Percentiles rank a stretch among this genome's conserved stretches.
Evolutionary conservation across 2,888 invertebrate species (phyloP).

Genomic region (Meteorus colon): DNA sequence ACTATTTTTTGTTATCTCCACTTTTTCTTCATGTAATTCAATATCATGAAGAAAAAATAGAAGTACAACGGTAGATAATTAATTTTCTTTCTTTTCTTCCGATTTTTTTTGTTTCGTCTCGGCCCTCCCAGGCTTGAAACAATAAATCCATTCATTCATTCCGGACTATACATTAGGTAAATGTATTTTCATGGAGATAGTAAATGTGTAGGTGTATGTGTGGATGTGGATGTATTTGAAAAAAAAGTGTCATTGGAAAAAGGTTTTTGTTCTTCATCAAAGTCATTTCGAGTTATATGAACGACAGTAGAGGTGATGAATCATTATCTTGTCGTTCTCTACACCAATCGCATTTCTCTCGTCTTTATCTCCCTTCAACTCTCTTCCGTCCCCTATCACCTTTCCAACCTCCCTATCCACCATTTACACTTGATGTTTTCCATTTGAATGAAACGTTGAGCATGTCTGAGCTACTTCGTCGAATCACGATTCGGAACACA

Average conservation of each 20-base stretch:
- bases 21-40: constrained; percentile 33
- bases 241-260: background rate
- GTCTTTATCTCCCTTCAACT: background rate
- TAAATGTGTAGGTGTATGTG: background rate
- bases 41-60: background rate
- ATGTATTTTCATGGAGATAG: background rate
- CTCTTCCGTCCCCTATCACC: constrained; percentile 4
- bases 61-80: constrained; percentile 20
- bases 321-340: constrained; percentile 23
- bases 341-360: constrained; percentile 4
- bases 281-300: constrained; percentile 4
- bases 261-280: constrained; percentile 12
- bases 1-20: constrained; percentile 27
- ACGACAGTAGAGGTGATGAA: constrained; percentile 11
- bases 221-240: too few relatives aligned
- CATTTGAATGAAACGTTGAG: background rate
- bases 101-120: constrained; percentile 32
- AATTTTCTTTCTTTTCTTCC: constrained; percentile 24
- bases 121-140: constrained; percentile 33
- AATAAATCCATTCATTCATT: constrained; percentile 19
- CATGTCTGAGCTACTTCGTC: constrained; percentile 4
- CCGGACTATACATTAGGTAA: constrained; percentile 17
- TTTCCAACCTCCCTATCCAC: background rate
- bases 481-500: background rate
- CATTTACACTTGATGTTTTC: constrained; percentile 5